A percentile compares a stretch with the other conserved stretches of the same genome.
phyloP scores from a whole-genome alignment of 2,113 vertebrate species.

The Phrynocephalus versicolor region DNA sequence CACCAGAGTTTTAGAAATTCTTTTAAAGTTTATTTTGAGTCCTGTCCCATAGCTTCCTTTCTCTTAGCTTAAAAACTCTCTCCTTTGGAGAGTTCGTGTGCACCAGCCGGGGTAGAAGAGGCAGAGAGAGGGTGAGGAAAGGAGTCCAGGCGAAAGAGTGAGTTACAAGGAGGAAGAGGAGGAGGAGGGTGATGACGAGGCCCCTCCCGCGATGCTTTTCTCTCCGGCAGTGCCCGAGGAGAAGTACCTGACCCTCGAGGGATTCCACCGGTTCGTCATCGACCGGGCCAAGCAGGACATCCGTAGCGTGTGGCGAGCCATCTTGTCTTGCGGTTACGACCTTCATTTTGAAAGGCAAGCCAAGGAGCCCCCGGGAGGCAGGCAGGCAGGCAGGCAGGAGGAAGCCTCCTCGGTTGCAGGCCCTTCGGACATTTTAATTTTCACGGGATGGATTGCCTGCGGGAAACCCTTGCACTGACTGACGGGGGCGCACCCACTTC shows the following conservation, averaged over 20 bases:
- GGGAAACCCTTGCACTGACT: too few species aligned
- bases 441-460: background rate
- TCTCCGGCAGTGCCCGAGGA: slow-evolving; percentile 87
- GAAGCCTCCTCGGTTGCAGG: too few species aligned
- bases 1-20: too few species aligned
- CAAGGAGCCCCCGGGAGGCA: rapidly evolving
- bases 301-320: slow-evolving; percentile 95
- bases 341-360: slow-evolving; percentile 94
- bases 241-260: slow-evolving; percentile 94
- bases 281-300: slow-evolving; percentile 97
- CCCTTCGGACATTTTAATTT: too few species aligned
- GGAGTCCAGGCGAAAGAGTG: too few species aligned
- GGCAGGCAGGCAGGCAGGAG: too few species aligned
- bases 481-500: rapidly evolving
- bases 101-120: too few species aligned
- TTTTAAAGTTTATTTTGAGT: too few species aligned
- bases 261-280: slow-evolving; percentile 92
- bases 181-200: background rate
- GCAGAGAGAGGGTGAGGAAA: too few species aligned
- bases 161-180: too few species aligned
- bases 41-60: too few species aligned
- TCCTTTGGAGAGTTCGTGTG: background rate
- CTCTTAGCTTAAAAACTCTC: background rate
- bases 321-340: slow-evolving; percentile 94
- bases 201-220: background rate